A percentile compares a stretch with the other conserved stretches of the same genome.
Evolutionary conservation across 2,888 invertebrate genomes (phyloP).

Genomic region (Vanessa cardui): DNA sequence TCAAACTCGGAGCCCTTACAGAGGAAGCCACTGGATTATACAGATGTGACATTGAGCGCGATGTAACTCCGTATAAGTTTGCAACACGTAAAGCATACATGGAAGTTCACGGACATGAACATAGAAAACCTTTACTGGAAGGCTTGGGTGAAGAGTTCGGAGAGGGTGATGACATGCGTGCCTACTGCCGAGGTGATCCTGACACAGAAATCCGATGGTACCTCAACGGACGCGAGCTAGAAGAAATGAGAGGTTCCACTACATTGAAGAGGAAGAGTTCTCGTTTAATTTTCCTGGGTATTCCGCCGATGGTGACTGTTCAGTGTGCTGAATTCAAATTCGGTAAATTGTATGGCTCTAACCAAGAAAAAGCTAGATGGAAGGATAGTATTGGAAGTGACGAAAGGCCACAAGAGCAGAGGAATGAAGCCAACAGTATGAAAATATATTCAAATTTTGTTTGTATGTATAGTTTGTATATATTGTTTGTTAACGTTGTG

Average conservation of each 20-base stretch:
- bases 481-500: conserved; percentile 34
- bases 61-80: conserved; percentile 66
- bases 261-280: conserved; percentile 57
- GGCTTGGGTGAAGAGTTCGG: conserved; percentile 64
- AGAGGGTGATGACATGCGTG: conserved; percentile 65
- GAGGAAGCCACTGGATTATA: conserved; percentile 71
- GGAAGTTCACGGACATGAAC: conserved; percentile 63
- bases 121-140: conserved; percentile 63
- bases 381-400: conserved; percentile 47
- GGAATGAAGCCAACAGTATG: conserved; percentile 43
- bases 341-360: conserved; percentile 72
- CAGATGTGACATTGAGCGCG: conserved; percentile 71
- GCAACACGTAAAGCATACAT: conserved; percentile 64
- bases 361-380: conserved; percentile 62
- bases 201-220: conserved; percentile 72
- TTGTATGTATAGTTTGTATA: conserved; percentile 31
- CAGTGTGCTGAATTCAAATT: conserved; percentile 78
- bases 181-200: conserved; percentile 64
- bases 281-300: conserved; percentile 64
- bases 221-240: conserved; percentile 63
- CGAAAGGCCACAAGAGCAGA: conserved; percentile 51
- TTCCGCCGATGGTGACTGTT: conserved; percentile 74
- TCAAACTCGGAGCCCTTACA: conserved; percentile 63
- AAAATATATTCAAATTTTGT: conserved; percentile 40
- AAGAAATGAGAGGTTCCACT: conserved; percentile 57